Evolutionary conservation across 2,888 invertebrate species (phyloP), one percentile per base, ranked within the genome.

Genomic region (Lithophane leautieri): DNA sequence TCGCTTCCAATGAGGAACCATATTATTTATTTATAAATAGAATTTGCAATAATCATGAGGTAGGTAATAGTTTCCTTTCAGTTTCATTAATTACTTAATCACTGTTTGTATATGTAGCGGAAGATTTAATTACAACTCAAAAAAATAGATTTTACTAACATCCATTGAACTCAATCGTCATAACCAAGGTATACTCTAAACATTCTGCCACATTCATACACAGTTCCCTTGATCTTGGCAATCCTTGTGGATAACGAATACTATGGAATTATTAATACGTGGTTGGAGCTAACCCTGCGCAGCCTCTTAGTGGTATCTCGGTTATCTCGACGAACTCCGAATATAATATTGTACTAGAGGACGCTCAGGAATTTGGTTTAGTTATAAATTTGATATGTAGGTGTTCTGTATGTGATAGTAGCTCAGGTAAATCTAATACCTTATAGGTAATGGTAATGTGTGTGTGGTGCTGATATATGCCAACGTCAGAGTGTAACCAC

Each of bases 211-310:
- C 19, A 7, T 19, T 34, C 4, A 63, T 22, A 56, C 65, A 75
- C 68, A 65, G 68, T 79, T 65, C 22, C 7, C 28, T 75, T n/a
- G 0, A 34, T 34, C 34, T 34, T 34, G 1, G 62, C 60, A 79
- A 63, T 79, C 67, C 58, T 60, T 16, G 44, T 42, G 65, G 58
- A 70, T 70, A 74, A 70, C 47, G 52, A 70, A 56, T 69, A 60
- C 63, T 79, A 52, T 42, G 25, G 62, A 69, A 66, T 79, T 52
- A 54, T 54, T 54, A 52, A 22, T 12, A 34, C 65, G 61, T 47
- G 76, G 76, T 72, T 7, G 28, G 25, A n/a, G 52, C 14, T 65
- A 42, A 70, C 74, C 68, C 56, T 56, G 70, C n/a, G 19, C 63
- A 69, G 22, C 42, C 66, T 61, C 73, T 65, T 61, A 56, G 58